A percentile compares a stretch with the other conserved stretches of the same genome.
phyloP scores from a whole-genome alignment of 2,797 vertebrate species.

The Philypnodon macrostomus region DNA sequence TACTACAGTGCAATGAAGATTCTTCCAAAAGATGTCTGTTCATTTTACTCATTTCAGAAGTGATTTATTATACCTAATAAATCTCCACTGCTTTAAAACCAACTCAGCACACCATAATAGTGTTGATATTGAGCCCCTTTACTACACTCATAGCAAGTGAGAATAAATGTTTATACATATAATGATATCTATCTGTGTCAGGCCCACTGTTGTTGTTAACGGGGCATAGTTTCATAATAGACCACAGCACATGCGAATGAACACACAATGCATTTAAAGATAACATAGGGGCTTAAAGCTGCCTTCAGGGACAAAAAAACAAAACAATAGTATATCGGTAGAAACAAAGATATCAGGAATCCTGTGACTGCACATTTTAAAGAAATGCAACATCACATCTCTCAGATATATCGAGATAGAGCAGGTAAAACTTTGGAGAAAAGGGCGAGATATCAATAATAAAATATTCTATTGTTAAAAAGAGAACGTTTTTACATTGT shows the following conservation, averaged over 20 bases:
- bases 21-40: no score
- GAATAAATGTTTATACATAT: neutral
- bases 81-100: no score
- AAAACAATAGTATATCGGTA: slow-evolving; percentile 71
- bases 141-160: neutral
- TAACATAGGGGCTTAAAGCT: slow-evolving; percentile 28
- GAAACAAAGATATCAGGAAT: slow-evolving; percentile 55
- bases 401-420: no score
- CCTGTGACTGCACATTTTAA: slow-evolving; percentile 43
- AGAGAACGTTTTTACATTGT: no score
- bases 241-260: slow-evolving; percentile 14
- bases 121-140: neutral
- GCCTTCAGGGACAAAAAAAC: slow-evolving; percentile 45
- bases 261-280: slow-evolving; percentile 5
- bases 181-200: neutral
- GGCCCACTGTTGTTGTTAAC: neutral
- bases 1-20: no score
- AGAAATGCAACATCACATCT: slow-evolving; percentile 3
- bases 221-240: neutral
- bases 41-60: no score
- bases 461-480: no score
- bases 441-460: no score
- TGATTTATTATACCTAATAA: no score
- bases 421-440: no score
- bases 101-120: neutral